These are phyloP conservation scores for Raphicerus campestris DNA, from an alignment of 2,113 vertebrate genomes.

Conservation along the genomic window DNA sequence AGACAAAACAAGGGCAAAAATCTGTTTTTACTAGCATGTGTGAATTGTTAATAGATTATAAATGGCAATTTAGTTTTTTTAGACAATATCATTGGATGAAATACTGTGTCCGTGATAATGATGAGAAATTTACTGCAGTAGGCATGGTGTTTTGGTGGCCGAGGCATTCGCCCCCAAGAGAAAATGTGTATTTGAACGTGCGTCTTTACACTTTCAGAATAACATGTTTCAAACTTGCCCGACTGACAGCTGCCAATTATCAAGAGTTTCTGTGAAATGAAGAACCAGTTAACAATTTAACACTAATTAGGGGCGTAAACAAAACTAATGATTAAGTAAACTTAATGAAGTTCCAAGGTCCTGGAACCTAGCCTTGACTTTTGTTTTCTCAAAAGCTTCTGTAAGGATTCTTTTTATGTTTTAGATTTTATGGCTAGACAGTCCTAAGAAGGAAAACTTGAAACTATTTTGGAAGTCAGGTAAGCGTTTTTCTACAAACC, in stretches of 20 bases:
- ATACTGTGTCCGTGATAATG: slow-evolving; percentile 7
- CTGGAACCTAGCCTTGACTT: background rate
- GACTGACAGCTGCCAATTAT: slow-evolving; percentile 16
- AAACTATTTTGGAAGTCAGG: background rate
- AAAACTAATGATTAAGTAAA: slow-evolving; percentile 3
- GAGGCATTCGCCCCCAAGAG: background rate
- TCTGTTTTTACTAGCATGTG: background rate
- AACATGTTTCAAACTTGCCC: background rate
- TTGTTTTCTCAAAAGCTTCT: background rate
- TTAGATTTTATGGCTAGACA: background rate
- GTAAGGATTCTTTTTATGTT: background rate
- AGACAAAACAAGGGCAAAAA: background rate
- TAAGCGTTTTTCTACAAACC: background rate
- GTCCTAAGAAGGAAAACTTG: background rate
- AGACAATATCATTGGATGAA: slow-evolving; percentile 1
- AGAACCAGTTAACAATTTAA: slow-evolving; percentile 17
- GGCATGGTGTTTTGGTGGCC: background rate
- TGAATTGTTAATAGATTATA: slow-evolving; percentile 26
- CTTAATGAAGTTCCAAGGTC: background rate
- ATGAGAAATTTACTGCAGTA: background rate
- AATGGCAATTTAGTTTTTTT: slow-evolving; percentile 5
- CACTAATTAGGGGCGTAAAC: slow-evolving; percentile 22
- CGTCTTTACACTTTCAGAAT: background rate
- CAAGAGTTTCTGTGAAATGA: slow-evolving; percentile 43
- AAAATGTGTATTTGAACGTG: background rate